Evolutionary conservation across 2,797 vertebrate species (phyloP).

Genomic region (Sebastes vulpes): DNA sequence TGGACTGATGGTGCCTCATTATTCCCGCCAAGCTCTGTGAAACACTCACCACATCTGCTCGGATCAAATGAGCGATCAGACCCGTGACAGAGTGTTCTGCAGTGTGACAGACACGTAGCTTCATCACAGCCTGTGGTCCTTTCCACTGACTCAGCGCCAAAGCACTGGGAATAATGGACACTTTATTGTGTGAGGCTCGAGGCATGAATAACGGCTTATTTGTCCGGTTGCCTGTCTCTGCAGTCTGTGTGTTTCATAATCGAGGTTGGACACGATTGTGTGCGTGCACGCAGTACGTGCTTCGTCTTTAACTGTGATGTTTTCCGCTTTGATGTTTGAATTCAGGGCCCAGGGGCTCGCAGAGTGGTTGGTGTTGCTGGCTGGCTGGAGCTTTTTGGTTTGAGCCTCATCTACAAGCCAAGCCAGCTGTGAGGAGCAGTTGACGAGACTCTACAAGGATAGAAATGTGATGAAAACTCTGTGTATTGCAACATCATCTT

Average conservation of each 20-base stretch:
- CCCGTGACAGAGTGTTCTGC: conserved; percentile 33
- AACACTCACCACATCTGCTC: conserved; percentile 45
- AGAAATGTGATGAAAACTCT: conserved; percentile 4
- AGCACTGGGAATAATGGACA: conserved; percentile 59
- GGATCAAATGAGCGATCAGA: conserved; percentile 50
- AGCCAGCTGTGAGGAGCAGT: conserved; percentile 1
- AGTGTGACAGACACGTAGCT: conserved; percentile 55
- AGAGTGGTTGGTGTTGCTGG: background rate
- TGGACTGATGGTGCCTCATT: conserved; percentile 25
- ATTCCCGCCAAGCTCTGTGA: conserved; percentile 7
- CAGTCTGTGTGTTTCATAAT: conserved; percentile 53
- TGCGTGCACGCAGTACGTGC: background rate
- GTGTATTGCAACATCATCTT: conserved; percentile 3
- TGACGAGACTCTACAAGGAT: background rate
- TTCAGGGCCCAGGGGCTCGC: conserved; percentile 24
- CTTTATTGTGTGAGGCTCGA: conserved; percentile 34
- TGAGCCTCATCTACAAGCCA: background rate
- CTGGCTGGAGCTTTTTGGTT: background rate
- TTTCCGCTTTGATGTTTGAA: conserved; percentile 28
- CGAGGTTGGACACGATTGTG: conserved; percentile 30
- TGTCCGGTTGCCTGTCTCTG: conserved; percentile 41
- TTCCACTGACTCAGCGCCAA: conserved; percentile 44
- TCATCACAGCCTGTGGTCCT: conserved; percentile 49
- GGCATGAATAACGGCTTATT: conserved; percentile 58
- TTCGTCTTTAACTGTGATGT: background rate